Base-by-base conservation (phyloP, 2,113 vertebrate genomes). In the Asarcornis scutulata region DNA sequence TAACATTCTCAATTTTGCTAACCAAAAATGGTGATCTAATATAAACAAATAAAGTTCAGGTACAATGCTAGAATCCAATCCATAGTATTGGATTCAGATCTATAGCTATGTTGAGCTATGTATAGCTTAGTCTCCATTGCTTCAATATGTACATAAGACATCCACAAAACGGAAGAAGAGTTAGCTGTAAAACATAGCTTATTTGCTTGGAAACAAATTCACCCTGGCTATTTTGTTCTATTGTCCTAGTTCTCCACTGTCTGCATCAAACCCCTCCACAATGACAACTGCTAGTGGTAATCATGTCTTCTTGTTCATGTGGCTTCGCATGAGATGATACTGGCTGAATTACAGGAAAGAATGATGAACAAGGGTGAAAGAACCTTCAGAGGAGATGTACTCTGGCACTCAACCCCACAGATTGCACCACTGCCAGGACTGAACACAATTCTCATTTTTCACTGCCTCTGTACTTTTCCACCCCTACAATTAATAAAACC, bases 291-390 rank as follows among this genome's bases (percentile, higher is more conserved):
- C 20, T 63, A 8, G 7, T 40, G 34, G 27, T 3, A 11, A 42
- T 27, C 0, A 0, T 42, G 27, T 34, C 15, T 27, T 78, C 56
- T 36, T 75, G 60, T 48, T 50, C 22, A 3, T 10, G 26, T 55
- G 74, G 29, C 34, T 75, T 58, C 58, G 26, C 26, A 25, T 0
- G 4, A 83, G 64, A n/a, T 52, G n/a, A 77, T 29, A 36, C 15
- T 82, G 63, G 8, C 31, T 84, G 46, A 84, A 44, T 21, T 44
- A 71, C 42, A 72, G 48, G 71, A 60, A 67, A 87, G 34, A 46
- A n/a, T 27, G 31, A 17, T 36, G 15, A 48, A 18, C 23, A 60
- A 46, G 8, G 3, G 23, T 73, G 42, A 55, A 13, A 72, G 44
- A 91, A 40, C 16, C 40, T 73, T 76, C 63, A 80, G 11, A 77